These are phyloP conservation scores for Eumeta japonica DNA, from an alignment of 1,140 invertebrate genomes.

Conservation along the genomic window DNA sequence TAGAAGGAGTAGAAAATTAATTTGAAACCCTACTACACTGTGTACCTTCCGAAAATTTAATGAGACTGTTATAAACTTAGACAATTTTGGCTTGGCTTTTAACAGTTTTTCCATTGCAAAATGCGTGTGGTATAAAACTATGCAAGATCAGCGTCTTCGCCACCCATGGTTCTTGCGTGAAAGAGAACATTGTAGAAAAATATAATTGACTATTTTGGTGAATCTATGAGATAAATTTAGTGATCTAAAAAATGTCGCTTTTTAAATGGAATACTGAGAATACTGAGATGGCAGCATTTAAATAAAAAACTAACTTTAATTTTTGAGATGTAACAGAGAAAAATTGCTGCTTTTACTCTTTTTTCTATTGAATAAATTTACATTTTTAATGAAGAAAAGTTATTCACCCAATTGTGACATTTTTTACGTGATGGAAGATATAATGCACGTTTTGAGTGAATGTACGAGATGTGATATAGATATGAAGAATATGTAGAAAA, in stretches of 20 bases:
- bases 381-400: not conserved
- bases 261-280: too few species aligned
- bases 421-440: too few species aligned
- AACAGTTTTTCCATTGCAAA: not conserved
- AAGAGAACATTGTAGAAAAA: not conserved
- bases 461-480: too few species aligned
- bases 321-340: too few species aligned
- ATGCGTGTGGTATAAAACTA: not conserved
- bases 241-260: too few species aligned
- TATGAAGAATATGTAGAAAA: too few species aligned
- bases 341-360: not conserved
- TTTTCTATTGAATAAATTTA: not conserved
- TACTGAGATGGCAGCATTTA: too few species aligned
- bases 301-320: too few species aligned
- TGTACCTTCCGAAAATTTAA: not conserved
- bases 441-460: too few species aligned
- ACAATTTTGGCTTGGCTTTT: not conserved
- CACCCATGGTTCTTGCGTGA: not conserved
- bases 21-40: not conserved
- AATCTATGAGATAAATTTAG: too few species aligned
- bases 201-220: too few species aligned
- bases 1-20: not conserved
- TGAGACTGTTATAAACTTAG: not conserved
- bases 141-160: not conserved
- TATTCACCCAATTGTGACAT: not conserved